These are phyloP conservation scores for Penaeus vannamei DNA, from an alignment of 1,140 invertebrate genomes.

Conservation along the genomic window DNA sequence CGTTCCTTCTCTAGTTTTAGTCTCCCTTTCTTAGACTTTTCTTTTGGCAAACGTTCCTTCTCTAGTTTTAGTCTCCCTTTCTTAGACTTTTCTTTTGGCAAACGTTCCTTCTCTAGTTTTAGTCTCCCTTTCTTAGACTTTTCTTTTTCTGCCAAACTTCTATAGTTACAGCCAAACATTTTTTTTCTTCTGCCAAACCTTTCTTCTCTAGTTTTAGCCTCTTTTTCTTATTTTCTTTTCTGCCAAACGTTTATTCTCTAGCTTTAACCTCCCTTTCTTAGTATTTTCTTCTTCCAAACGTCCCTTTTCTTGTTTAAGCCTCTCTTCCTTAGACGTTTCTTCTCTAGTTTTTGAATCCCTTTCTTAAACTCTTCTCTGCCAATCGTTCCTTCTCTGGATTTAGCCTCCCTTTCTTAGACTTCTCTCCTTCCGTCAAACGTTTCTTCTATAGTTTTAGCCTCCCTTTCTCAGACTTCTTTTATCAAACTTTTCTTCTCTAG, in stretches of 20 bases:
- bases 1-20: neutral
- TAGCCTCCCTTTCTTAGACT: neutral
- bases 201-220: neutral
- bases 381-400: neutral
- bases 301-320: neutral
- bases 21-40: too few species aligned
- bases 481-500: neutral
- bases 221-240: neutral
- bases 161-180: too few species aligned
- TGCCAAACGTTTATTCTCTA: conserved; percentile 13
- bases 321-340: neutral
- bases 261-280: neutral
- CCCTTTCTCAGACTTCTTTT: neutral
- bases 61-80: too few species aligned
- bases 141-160: neutral
- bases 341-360: neutral
- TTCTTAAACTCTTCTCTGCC: conserved; percentile 1
- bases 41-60: too few species aligned
- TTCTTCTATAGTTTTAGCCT: too few species aligned
- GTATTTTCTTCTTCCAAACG: neutral
- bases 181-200: neutral
- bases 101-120: too few species aligned
- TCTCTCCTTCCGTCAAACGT: too few species aligned
- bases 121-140: too few species aligned
- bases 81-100: too few species aligned